phyloP scores from a whole-genome alignment of 1,140 invertebrate species.

The Apis dorsata region DNA sequence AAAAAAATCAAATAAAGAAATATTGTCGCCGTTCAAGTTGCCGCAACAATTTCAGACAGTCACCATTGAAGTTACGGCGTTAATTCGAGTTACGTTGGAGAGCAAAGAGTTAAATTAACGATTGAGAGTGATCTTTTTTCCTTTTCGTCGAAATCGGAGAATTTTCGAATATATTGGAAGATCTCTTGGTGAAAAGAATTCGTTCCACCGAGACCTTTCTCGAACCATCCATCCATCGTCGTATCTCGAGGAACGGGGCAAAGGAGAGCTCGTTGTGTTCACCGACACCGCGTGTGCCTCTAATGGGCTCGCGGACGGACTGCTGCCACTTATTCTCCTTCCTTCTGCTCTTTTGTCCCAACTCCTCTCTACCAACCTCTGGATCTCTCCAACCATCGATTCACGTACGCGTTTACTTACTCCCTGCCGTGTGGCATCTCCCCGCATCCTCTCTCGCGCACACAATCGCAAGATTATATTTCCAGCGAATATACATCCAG shows the following conservation, averaged over 20 bases:
- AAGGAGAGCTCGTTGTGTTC: constrained; percentile 39
- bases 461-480: background rate
- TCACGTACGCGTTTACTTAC: constrained; percentile 27
- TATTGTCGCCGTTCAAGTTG: too few relatives aligned
- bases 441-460: background rate
- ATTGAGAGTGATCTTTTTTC: too few relatives aligned
- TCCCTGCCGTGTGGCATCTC: background rate
- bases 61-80: too few relatives aligned
- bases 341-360: constrained; percentile 56
- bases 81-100: too few relatives aligned
- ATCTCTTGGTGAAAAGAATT: background rate
- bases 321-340: constrained; percentile 54
- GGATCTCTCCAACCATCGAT: constrained; percentile 28
- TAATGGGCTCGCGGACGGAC: constrained; percentile 59
- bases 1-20: too few relatives aligned
- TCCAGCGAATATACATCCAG: too few relatives aligned
- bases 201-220: background rate
- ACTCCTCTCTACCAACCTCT: constrained; percentile 34
- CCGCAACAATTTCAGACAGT: too few relatives aligned
- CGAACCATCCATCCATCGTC: constrained; percentile 25
- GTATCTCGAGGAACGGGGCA: constrained; percentile 28
- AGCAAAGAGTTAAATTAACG: too few relatives aligned
- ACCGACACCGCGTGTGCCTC: constrained; percentile 56
- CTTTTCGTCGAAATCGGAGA: background rate
- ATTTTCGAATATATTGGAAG: background rate